Evolutionary conservation across 92 coral and sea anemone species (phyloP).

Genomic region (Blastomussa wellsi): DNA sequence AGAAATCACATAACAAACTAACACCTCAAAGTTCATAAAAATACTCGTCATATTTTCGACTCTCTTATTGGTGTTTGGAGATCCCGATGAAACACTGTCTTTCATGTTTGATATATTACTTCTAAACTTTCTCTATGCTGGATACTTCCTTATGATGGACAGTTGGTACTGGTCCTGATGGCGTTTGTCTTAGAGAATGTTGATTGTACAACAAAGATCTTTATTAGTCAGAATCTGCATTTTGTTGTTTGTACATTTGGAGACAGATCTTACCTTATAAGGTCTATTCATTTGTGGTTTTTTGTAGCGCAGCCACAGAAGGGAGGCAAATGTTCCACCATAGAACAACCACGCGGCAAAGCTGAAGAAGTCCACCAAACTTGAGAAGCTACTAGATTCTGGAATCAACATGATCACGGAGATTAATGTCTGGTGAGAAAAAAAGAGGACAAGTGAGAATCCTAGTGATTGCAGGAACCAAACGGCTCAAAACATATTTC

Average conservation of each 20-base stretch:
- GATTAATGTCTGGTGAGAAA: constrained; percentile 65
- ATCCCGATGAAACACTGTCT: no score
- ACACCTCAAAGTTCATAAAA: no score
- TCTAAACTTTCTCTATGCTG: no score
- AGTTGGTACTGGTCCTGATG: no score
- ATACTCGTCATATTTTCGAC: no score
- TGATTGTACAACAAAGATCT: no score
- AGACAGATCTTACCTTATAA: constrained; percentile 59
- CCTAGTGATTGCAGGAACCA: background rate
- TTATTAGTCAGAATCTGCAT: background rate
- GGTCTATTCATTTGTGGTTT: constrained; percentile 73
- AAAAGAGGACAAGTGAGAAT: background rate
- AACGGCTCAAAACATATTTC: background rate
- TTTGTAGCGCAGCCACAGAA: constrained; percentile 75
- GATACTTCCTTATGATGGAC: no score
- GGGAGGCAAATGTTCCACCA: constrained; percentile 83
- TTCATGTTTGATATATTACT: no score
- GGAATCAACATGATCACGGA: constrained; percentile 93
- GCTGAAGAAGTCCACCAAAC: constrained; percentile 95
- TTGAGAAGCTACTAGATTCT: constrained; percentile 84
- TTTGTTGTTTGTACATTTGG: background rate
- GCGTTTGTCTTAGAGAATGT: no score
- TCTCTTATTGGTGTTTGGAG: no score
- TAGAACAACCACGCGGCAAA: constrained; percentile 98
- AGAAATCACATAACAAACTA: no score